These are phyloP conservation scores for Lepidochrysops patricia DNA, from an alignment of 2,888 invertebrate genomes.

Conservation along the genomic window DNA sequence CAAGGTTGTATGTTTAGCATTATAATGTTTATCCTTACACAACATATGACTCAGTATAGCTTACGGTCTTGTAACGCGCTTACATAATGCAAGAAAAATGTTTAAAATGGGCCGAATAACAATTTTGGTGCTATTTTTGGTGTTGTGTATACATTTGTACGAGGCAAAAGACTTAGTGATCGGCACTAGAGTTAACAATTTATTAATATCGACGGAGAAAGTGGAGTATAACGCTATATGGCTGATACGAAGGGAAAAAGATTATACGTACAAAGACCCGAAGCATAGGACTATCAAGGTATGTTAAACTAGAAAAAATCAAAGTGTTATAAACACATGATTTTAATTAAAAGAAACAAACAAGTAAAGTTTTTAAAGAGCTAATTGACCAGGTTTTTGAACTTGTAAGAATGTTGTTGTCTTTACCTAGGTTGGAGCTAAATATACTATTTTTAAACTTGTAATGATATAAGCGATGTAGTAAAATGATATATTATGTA, in stretches of 20 bases:
- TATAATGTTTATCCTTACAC: constrained; percentile 37
- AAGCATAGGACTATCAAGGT: constrained; percentile 59
- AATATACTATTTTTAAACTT: neutral
- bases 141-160: constrained; percentile 36
- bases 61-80: constrained; percentile 16
- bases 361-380: neutral
- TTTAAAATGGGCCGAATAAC: constrained; percentile 42
- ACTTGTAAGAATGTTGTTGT: neutral
- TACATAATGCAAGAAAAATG: constrained; percentile 34
- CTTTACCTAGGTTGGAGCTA: neutral
- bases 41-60: constrained; percentile 22
- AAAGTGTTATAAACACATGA: neutral
- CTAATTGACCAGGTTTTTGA: neutral
- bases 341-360: too few relatives aligned
- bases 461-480: neutral
- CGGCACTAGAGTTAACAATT: constrained; percentile 52
- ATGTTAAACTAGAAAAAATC: constrained; percentile 18
- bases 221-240: constrained; percentile 41
- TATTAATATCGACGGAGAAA: constrained; percentile 56
- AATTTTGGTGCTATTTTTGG: constrained; percentile 36
- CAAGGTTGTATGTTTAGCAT: constrained; percentile 41
- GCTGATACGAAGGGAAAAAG: constrained; percentile 50
- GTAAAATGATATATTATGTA: too few relatives aligned
- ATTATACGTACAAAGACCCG: constrained; percentile 49
- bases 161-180: constrained; percentile 52